Base-by-base conservation (phyloP, 1,140 invertebrate genomes). In the Trinorchestia longiramus region DNA sequence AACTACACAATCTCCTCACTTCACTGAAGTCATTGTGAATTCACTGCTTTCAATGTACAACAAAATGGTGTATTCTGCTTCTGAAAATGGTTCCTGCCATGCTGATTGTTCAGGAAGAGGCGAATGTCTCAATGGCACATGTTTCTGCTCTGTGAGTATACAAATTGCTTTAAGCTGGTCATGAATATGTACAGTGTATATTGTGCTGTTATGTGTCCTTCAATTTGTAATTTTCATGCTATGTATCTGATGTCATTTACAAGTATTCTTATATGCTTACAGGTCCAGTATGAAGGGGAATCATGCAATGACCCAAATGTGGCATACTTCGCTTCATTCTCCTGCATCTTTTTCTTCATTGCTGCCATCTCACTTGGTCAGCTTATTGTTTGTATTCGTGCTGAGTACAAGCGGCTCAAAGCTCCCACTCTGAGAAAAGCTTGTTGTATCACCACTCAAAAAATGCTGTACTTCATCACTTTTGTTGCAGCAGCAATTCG, bases 81-180 rank as follows among this genome's bases (percentile, higher is more conserved):
- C 92, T 44, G 43, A 8, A 92, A 97, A 96, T 96, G 96, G 96
- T 77, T 97, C 95, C 95, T 98, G 98, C 97, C 97, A 97, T 95
- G 97, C 97, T 95, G 98, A 98, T 97, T 99, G 98, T 97, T 99
- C 98, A 96, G 98, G 99, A n/a, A 98, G 98, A 96, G 99, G 99
- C 23, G 98, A 99, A 97, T 99, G 99, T 97, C 98, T 98, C 96
- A 99, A 99, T 97, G 99, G 99, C 88, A 99, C 98, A 62, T 99
- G 99, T 97, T 97, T 99, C 96, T 99, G 99, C 97, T 98, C 99
- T 97, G 99, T 99, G 97, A 98, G 98, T 95, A 98, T 77, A 44
- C 44, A 41, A 88, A 77, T 1, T 77, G 1, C 36, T 36, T 3
- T 77, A 19, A 28, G 8, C 19, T 43, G 44, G n/a, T 42, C n/a